phyloP scores from a whole-genome alignment of 2,113 vertebrate species.

The Odontophorus gujanensis region DNA sequence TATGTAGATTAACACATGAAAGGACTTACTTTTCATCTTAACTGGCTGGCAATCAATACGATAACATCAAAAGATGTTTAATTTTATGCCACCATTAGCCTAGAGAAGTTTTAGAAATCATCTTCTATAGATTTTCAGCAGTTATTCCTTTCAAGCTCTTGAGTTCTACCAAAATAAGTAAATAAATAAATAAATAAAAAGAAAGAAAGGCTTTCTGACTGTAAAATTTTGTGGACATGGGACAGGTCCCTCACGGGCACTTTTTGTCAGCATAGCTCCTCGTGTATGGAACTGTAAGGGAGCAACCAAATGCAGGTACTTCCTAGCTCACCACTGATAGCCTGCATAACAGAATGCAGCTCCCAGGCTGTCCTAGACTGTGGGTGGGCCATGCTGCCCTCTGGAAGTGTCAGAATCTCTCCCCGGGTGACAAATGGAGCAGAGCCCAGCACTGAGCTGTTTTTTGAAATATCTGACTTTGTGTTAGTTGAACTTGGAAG shows the following conservation, averaged over 20 bases:
- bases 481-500: slow-evolving; percentile 38
- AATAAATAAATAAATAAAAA: neutral
- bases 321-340: neutral
- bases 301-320: neutral
- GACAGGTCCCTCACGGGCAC: neutral
- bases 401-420: slow-evolving; percentile 47
- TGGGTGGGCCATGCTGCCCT: slow-evolving; percentile 22
- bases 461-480: slow-evolving; percentile 56
- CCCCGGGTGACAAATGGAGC: slow-evolving; percentile 40
- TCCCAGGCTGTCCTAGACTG: neutral
- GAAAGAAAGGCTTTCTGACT: neutral
- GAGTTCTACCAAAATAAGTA: neutral
- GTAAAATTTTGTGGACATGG: neutral
- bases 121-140: neutral
- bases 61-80: neutral
- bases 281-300: neutral
- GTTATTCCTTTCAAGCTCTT: neutral
- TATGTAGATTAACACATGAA: neutral
- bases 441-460: slow-evolving; percentile 28
- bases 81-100: neutral
- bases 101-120: neutral
- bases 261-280: rapidly evolving
- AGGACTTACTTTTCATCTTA: slow-evolving; percentile 10
- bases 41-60: neutral
- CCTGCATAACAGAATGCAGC: neutral